Evolutionary conservation across 92 coral and sea anemone genomes (phyloP), one percentile per base, ranked within the genome.

Genomic region (Epizoanthus illoricatus): DNA sequence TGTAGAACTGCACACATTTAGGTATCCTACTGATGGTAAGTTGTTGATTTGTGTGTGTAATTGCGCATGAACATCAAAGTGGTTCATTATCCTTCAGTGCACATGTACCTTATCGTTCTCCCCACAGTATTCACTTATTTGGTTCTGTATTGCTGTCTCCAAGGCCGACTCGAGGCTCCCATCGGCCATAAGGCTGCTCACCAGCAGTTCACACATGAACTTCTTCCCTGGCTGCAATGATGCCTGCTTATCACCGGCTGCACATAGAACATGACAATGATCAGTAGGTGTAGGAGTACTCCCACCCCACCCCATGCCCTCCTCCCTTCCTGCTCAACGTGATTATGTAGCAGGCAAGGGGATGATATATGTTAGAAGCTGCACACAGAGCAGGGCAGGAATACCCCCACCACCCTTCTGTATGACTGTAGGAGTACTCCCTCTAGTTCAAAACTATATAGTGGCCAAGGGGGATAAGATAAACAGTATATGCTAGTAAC

Each of bases 181-280:
- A 59, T 96, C 98, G 64, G 97, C 99, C 99, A 96, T 94, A 33
- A 96, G 79, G 78, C 99, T 96, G 84, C 86, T 89, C 68, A 96
- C 90, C 10, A 96, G 92, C 23, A 96, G 92, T 74, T 96, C 93
- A 41, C 90, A 87, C 99, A 96, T 96, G 87, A 96, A 96, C 87
- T 89, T 94, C 86, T 86, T 92, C 19, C 99, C 99, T 8, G 92
- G 82, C 24, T 92, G 92, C 73, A 89, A 62, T 18, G 90, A 76
- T 6, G 91, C 81, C 65, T 89, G 92, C 61, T 89, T 90, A 83
- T 90, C 94, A 9, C 92, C 84, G 9, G 88, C 97, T 92, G 85
- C 21, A 15, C 60, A 64, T n/a, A 3, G 39, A 24, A 2, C 54
- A 65, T 8, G 55, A 43, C 65, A 84, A 74, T 17, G 42, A 43